Evolutionary conservation across 2,888 invertebrate species (phyloP).

Genomic region (Drosophila silvestris): DNA sequence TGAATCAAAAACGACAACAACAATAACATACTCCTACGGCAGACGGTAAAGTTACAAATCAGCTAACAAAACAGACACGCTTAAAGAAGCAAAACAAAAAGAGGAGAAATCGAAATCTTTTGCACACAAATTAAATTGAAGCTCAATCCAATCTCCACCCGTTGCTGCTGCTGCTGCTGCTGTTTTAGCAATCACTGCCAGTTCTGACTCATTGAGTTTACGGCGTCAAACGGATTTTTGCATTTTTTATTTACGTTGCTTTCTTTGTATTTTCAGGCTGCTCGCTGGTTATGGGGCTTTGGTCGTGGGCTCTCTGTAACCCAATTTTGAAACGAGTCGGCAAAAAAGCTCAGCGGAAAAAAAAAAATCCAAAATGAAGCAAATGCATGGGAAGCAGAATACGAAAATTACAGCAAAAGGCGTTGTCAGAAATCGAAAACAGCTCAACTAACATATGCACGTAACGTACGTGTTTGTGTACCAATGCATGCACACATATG

Average conservation of each 20-base stretch:
- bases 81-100: conserved; percentile 59
- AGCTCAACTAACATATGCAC: conserved; percentile 71
- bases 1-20: conserved; percentile 15
- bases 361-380: conserved; percentile 24
- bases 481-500: background rate
- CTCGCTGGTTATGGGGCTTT: conserved; percentile 53
- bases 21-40: conserved; percentile 11
- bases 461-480: background rate
- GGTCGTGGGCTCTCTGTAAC: conserved; percentile 69
- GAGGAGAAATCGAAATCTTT: conserved; percentile 70
- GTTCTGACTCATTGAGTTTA: conserved; percentile 75
- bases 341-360: conserved; percentile 34
- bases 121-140: conserved; percentile 53
- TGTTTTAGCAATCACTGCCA: conserved; percentile 69
- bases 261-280: conserved; percentile 37
- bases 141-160: conserved; percentile 22
- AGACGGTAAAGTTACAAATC: conserved; percentile 56
- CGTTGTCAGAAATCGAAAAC: conserved; percentile 72
- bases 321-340: conserved; percentile 75
- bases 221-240: conserved; percentile 78
- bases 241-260: conserved; percentile 60
- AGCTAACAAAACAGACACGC: conserved; percentile 59
- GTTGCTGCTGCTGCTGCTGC: conserved; percentile 5
- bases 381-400: conserved; percentile 60
- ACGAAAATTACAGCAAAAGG: conserved; percentile 74